A percentile compares a stretch with the other conserved stretches of the same genome.
Evolutionary conservation across 2,888 invertebrate genomes (phyloP).

Genomic region (Epirrhoe tristata): DNA sequence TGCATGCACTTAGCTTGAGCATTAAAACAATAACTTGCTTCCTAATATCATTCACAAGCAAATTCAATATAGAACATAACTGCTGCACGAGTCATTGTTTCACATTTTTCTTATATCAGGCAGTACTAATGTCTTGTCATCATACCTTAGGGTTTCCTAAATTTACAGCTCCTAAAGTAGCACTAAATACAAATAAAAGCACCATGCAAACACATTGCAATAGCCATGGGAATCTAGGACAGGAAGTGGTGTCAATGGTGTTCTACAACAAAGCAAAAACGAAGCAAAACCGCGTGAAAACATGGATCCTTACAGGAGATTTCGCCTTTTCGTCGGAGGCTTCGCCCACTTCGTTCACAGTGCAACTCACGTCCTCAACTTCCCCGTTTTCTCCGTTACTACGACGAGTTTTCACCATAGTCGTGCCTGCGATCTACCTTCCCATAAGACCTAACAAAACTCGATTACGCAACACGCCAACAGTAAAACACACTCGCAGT

Average conservation of each 20-base stretch:
- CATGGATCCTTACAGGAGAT: conserved; percentile 59
- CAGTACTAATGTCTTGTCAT: neutral
- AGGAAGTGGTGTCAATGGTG: conserved; percentile 65
- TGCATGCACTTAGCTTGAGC: conserved; percentile 5
- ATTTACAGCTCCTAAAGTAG: neutral
- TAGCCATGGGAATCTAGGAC: conserved; percentile 62
- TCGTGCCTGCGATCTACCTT: conserved; percentile 67
- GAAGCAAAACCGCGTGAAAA: conserved; percentile 57
- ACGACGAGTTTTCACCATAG: conserved; percentile 85
- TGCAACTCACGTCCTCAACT: conserved; percentile 79
- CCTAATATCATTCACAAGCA: neutral
- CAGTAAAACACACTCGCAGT: conserved; percentile 59
- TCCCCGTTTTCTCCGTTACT: conserved; percentile 84
- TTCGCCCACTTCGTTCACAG: conserved; percentile 79
- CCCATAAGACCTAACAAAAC: conserved; percentile 64
- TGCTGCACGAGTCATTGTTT: neutral
- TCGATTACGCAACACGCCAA: conserved; percentile 66
- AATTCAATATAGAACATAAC: neutral
- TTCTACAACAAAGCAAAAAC: conserved; percentile 59
- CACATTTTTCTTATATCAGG: neutral
- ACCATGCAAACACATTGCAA: conserved; percentile 67
- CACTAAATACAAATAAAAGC: conserved; percentile 51
- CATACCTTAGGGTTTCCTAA: neutral
- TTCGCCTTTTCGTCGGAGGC: conserved; percentile 83
- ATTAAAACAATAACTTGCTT: neutral